Conservation (phyloP, 2,888 invertebrate genomes). For the Xestia xanthographa region DNA sequence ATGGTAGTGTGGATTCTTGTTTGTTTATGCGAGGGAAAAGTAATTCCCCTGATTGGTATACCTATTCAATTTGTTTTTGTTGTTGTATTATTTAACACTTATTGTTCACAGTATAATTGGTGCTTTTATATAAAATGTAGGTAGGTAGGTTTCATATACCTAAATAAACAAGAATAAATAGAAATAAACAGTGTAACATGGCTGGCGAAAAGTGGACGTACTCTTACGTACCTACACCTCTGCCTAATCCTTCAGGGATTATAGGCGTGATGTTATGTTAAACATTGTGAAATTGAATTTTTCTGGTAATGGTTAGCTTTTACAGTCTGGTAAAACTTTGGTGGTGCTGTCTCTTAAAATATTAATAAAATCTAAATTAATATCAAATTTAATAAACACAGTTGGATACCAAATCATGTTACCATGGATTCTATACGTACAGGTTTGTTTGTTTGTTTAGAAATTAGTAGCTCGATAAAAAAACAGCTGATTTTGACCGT, state of each 20-base stretch:
- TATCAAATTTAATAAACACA: not conserved
- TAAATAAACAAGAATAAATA: not conserved
- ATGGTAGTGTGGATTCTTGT: not conserved
- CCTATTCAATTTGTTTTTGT: slow-evolving; percentile 6
- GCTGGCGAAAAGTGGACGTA: not conserved
- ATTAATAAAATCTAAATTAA: not conserved
- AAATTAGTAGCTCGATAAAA: not conserved
- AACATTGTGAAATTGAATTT: not conserved
- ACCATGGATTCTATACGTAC: not conserved
- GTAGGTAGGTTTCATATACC: not conserved
- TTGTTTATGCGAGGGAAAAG: slow-evolving; percentile 8
- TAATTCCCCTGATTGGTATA: slow-evolving; percentile 31
- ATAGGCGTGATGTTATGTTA: not conserved
- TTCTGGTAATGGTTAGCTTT: not conserved
- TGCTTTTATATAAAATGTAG: not conserved
- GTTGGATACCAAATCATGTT: not conserved
- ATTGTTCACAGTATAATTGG: not conserved
- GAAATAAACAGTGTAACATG: not conserved
- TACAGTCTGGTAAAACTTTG: not conserved
- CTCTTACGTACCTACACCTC: not conserved
- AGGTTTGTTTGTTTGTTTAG: too few relatives aligned
- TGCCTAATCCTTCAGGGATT: too few relatives aligned
- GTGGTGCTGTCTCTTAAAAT: not conserved
- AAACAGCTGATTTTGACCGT: not conserved
- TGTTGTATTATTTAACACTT: slow-evolving; percentile 21